Evolutionary conservation across 2,888 invertebrate genomes (phyloP).

Genomic region (Pollenia angustigena): DNA sequence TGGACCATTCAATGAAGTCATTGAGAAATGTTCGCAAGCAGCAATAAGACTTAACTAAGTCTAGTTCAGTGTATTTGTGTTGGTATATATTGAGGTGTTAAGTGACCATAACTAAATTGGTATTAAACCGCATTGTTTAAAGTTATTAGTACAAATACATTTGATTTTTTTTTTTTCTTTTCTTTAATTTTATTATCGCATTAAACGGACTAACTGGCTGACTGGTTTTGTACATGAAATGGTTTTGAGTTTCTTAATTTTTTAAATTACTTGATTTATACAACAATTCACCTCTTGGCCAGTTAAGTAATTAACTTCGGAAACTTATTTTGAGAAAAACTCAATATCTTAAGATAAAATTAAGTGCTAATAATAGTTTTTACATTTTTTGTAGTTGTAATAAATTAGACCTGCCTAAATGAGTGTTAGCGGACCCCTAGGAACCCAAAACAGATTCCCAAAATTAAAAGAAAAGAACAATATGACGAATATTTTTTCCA

Average conservation of each 20-base stretch:
- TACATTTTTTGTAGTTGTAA: no score
- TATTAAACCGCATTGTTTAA: slow-evolving; percentile 59
- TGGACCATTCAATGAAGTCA: slow-evolving; percentile 62
- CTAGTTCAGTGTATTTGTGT: slow-evolving; percentile 33
- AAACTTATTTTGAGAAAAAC: background rate
- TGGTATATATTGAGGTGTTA: slow-evolving; percentile 64
- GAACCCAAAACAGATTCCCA: no score
- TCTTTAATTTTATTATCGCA: slow-evolving; percentile 13
- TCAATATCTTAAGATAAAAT: background rate
- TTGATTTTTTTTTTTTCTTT: slow-evolving; percentile 32
- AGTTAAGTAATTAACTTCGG: slow-evolving; percentile 7
- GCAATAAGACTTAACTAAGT: background rate
- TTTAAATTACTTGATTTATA: slow-evolving; percentile 44
- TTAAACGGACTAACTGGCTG: background rate
- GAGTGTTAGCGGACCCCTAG: no score
- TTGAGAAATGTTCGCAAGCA: slow-evolving; percentile 48
- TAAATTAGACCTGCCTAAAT: no score
- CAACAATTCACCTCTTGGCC: slow-evolving; percentile 43
- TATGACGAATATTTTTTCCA: no score
- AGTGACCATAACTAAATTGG: slow-evolving; percentile 62
- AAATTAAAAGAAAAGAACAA: no score
- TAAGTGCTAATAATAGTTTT: no score
- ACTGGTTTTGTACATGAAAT: slow-evolving; percentile 31
- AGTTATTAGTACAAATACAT: slow-evolving; percentile 61
- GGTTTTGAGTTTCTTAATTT: slow-evolving; percentile 31